A percentile compares a stretch with the other conserved stretches of the same genome.
Conservation (phyloP, 1,140 invertebrate genomes). For the Carcinoscorpius rotundicauda region DNA sequence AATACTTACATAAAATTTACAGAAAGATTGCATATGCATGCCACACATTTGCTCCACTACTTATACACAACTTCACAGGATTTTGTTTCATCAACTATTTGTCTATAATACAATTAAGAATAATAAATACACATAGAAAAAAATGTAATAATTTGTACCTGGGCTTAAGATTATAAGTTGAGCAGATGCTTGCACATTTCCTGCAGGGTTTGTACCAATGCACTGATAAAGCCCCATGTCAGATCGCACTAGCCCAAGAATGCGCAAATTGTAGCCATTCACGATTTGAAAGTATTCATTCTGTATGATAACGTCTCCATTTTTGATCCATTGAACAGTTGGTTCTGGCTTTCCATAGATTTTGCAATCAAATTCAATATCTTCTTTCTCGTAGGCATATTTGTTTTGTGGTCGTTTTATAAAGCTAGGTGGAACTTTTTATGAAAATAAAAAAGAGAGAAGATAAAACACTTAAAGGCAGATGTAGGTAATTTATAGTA, state of each 20-base stretch:
- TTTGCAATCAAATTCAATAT: conserved; percentile 65
- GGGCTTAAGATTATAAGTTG: conserved; percentile 59
- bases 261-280: conserved; percentile 58
- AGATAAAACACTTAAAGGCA: background rate
- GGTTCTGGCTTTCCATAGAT: conserved; percentile 85
- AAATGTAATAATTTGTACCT: conserved; percentile 39
- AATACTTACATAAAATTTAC: too few relatives aligned
- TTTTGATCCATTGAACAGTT: conserved; percentile 68
- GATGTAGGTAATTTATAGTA: too few relatives aligned
- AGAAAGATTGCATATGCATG: too few relatives aligned
- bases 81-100: too few relatives aligned
- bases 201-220: conserved; percentile 68
- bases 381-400: conserved; percentile 63
- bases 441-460: conserved; percentile 1
- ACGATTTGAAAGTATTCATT: conserved; percentile 75
- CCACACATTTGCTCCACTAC: too few relatives aligned
- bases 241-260: conserved; percentile 70
- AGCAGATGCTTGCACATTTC: conserved; percentile 68
- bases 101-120: too few relatives aligned
- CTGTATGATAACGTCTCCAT: conserved; percentile 60
- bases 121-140: too few relatives aligned
- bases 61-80: too few relatives aligned
- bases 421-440: conserved; percentile 56
- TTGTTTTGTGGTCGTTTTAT: conserved; percentile 54
- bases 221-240: conserved; percentile 95